A percentile compares a stretch with the other conserved stretches of the same genome.
Evolutionary conservation across 1,140 invertebrate species (phyloP).

Genomic region (Eumeta japonica): DNA sequence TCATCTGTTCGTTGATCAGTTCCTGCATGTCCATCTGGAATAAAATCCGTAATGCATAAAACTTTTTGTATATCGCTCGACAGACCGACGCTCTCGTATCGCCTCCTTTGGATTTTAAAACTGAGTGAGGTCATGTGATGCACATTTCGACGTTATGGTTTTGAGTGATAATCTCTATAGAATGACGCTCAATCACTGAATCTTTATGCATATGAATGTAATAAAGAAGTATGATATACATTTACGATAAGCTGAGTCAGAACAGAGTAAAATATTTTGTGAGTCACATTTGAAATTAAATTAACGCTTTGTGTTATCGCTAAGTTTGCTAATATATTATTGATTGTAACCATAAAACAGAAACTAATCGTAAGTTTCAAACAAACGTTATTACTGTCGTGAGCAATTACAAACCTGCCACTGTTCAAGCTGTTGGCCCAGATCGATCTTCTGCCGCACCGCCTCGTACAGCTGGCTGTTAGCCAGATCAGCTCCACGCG

Average conservation of each 20-base stretch:
- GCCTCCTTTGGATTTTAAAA: background rate
- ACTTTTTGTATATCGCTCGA: slow-evolving; percentile 8
- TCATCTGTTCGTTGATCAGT: slow-evolving; percentile 86
- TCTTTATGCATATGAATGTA: too few relatives aligned
- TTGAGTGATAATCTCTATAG: too few relatives aligned
- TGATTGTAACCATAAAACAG: background rate
- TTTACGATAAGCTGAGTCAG: too few relatives aligned
- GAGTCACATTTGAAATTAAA: too few relatives aligned
- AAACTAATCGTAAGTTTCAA: background rate
- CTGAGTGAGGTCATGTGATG: too few relatives aligned
- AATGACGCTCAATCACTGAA: too few relatives aligned
- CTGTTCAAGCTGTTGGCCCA: slow-evolving; percentile 91
- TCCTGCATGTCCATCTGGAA: slow-evolving; percentile 91
- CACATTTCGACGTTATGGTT: too few relatives aligned
- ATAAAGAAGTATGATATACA: too few relatives aligned
- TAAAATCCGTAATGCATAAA: background rate
- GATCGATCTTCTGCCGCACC: slow-evolving; percentile 92
- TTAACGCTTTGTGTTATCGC: too few relatives aligned
- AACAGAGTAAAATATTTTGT: too few relatives aligned
- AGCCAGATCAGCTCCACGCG: slow-evolving; percentile 85
- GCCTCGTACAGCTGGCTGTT: slow-evolving; percentile 93
- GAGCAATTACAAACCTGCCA: slow-evolving; percentile 77
- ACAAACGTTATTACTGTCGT: background rate
- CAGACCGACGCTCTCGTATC: slow-evolving; percentile 3
- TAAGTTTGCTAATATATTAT: too few relatives aligned